Percentiles rank a stretch among this genome's conserved stretches.
Conservation (phyloP, 2,797 vertebrate species). For the Cossypha niveicapilla region DNA sequence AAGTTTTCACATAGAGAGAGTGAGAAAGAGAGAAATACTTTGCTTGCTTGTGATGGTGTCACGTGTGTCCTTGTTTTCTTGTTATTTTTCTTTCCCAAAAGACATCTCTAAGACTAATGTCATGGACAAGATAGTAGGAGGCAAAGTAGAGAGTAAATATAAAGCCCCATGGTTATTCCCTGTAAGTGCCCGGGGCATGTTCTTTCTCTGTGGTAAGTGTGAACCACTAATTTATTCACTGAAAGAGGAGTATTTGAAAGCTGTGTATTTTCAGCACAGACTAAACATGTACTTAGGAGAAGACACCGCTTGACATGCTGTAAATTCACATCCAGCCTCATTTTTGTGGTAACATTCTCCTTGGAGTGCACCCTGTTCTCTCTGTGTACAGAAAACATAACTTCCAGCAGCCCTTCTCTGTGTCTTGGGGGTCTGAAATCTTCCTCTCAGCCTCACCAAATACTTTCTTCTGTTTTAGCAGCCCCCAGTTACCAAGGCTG, state of each 20-base stretch:
- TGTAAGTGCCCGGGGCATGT: background rate
- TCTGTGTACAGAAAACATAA: background rate
- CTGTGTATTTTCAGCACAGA: background rate
- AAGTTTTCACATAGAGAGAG: background rate
- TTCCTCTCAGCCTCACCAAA: background rate
- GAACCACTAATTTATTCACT: background rate
- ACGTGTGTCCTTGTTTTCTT: background rate
- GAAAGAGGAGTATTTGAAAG: background rate
- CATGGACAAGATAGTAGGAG: background rate
- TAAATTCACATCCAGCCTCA: background rate
- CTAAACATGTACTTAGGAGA: background rate
- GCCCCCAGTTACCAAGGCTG: background rate
- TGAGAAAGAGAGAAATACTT: background rate
- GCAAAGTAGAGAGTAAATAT: background rate
- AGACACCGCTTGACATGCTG: background rate
- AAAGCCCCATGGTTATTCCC: background rate
- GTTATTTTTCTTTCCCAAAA: background rate
- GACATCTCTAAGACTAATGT: background rate
- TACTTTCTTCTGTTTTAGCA: background rate
- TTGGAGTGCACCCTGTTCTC: background rate
- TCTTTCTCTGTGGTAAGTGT: background rate
- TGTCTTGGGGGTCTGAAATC: background rate
- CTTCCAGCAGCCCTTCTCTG: background rate
- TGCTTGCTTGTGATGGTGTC: background rate
- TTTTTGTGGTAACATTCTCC: background rate